These are phyloP conservation scores for Hybognathus amarus DNA, from an alignment of 2,797 vertebrate species.

Conservation along the genomic window DNA sequence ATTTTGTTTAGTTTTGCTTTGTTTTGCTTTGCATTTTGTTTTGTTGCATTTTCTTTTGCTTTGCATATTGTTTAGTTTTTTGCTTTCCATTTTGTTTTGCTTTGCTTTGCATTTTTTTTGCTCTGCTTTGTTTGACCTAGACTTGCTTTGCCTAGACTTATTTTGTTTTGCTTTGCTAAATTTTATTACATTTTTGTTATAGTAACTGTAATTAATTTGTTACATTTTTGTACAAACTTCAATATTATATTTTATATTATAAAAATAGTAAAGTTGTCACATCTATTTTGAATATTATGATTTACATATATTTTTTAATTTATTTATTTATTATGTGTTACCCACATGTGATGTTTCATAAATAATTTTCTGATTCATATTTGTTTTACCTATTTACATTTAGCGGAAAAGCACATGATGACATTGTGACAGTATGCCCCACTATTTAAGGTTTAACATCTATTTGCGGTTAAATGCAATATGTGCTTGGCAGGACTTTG, in stretches of 20 bases:
- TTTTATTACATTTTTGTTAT: neutral
- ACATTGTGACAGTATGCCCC: neutral
- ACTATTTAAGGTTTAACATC: neutral
- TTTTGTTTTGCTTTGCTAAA: neutral
- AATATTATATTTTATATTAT: neutral
- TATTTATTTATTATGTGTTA: neutral
- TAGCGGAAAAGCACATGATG: neutral
- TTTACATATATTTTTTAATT: neutral
- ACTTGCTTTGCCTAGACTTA: neutral
- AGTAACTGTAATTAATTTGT: neutral
- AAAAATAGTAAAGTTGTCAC: neutral
- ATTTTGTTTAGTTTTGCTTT: neutral
- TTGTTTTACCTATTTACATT: neutral
- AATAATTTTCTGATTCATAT: neutral
- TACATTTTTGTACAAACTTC: neutral
- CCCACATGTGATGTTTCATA: neutral
- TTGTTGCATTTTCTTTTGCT: neutral
- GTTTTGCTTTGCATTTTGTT: neutral
- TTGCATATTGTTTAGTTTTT: neutral
- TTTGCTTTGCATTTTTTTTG: neutral
- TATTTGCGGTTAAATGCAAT: neutral
- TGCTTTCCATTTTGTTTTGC: neutral
- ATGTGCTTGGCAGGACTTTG: slow-evolving; percentile 4
- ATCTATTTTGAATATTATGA: neutral
- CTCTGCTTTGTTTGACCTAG: neutral